Base-by-base conservation (phyloP, 1,140 invertebrate species). In the Formica exsecta region DNA sequence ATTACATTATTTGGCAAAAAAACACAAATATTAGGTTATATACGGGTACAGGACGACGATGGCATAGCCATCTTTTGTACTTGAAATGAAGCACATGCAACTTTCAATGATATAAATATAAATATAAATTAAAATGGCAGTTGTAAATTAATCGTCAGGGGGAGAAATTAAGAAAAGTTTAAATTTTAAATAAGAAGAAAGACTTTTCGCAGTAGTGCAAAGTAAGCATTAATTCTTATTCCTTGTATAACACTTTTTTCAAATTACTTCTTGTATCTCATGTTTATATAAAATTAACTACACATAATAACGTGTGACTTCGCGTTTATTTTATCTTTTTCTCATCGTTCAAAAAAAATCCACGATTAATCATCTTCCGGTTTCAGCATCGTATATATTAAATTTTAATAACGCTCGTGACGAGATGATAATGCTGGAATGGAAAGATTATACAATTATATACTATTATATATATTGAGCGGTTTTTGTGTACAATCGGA, bases 381-480 rank as follows among this genome's bases (percentile, higher is more conserved):
- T 77, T 77, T 65, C 38, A 48, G 59, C 16, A 36, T 16, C 9
- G 25, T 64, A 3, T 29, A 77, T 64, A 29, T 29, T 29, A 64
- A 62, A 62, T 77, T 64, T 77, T 29, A 64, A 77, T 44, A 25
- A 76, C 16, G 16, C 25, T 76, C 38, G 57, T 76, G 54, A 16
- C n/a, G 32, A 41, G 41, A 22, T 59, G 74, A 44, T 64, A n/a
- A 11, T 65, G 75, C 61, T 77, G 75, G 38, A 77, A 65, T 77
- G 41, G 9, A 48, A 36, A 65, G 19, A 65, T 77, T 77, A 77
- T 19, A 51, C 19, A n/a, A 22, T 25, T 76, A n/a, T n/a, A n/a
- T n/a, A 59, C 16, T 22, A n/a, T 4, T 65, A 51, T 51, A 51
- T 38, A 22, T 65, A 22, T 36, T 61, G 25, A 32, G n/a, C 59